phyloP scores from a whole-genome alignment of 2,797 vertebrate genomes.

The Onychomys torridus region DNA sequence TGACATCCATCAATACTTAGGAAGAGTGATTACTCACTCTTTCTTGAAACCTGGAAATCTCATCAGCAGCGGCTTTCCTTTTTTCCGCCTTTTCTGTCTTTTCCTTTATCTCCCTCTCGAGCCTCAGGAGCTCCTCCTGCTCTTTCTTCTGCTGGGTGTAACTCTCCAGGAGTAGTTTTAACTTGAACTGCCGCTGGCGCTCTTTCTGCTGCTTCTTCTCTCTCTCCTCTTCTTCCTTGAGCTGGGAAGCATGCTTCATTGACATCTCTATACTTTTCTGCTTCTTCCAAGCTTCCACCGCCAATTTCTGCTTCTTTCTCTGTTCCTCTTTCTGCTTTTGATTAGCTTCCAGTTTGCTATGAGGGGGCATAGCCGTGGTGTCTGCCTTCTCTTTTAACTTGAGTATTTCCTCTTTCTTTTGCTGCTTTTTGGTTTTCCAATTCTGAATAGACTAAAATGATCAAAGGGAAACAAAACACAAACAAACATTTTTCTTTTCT shows the following conservation, averaged over 20 bases:
- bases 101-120: slow-evolving; percentile 87
- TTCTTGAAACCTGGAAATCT: slow-evolving; percentile 91
- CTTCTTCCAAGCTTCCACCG: slow-evolving; percentile 91
- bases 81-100: slow-evolving; percentile 89
- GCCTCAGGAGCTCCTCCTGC: slow-evolving; percentile 87
- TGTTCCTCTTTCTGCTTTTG: slow-evolving; percentile 89
- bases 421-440: slow-evolving; percentile 91
- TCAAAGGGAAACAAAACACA: slow-evolving; percentile 11
- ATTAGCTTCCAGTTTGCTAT: slow-evolving; percentile 80
- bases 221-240: slow-evolving; percentile 88
- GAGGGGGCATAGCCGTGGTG: slow-evolving; percentile 79
- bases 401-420: slow-evolving; percentile 86
- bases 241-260: slow-evolving; percentile 86
- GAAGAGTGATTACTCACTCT: slow-evolving; percentile 86
- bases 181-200: slow-evolving; percentile 86
- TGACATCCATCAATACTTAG: neutral
- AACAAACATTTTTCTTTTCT: neutral
- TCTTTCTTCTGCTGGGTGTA: slow-evolving; percentile 89
- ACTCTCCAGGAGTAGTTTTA: slow-evolving; percentile 89
- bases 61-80: slow-evolving; percentile 86
- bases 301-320: slow-evolving; percentile 86
- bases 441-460: slow-evolving; percentile 91
- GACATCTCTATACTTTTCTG: slow-evolving; percentile 87
- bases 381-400: slow-evolving; percentile 88
- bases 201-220: slow-evolving; percentile 89